Evolutionary conservation across 2,888 invertebrate species (phyloP), one percentile per base, ranked within the genome.

Genomic region (Baronia brevicornis): DNA sequence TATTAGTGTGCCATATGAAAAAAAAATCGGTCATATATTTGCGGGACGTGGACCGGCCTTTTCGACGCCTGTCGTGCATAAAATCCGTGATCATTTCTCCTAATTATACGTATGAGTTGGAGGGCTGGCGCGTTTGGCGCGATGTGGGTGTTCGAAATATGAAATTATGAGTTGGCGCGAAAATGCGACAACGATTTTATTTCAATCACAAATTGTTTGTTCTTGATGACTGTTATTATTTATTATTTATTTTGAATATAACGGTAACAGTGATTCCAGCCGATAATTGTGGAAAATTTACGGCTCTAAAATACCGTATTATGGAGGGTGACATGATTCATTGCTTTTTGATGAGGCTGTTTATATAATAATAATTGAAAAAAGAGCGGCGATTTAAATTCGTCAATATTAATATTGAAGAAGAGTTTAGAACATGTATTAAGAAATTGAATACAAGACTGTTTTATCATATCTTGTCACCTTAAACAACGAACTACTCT

Each of bases 101-200:
- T 80, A 80, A 80, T 82, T 80, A 79, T 79, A 80, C 60, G 69
- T 73, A 51, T 59, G 62, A 51, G 55, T 56, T 56, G 54, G 67
- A 59, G 64, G 69, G 68, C 67, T 64, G 65, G 61, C 61, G n/a
- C n/a, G 56, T 64, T 64, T 64, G 46, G 64, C 49, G 51, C 82
- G 62, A 62, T 73, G 82, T 84, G 82, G 82, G 82, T 82, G 82
- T 82, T 80, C 82, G 64, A 74, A 74, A 73, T 73, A 65, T 67
- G 64, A 75, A 78, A 79, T 78, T 77, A 75, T 54, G 65, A 71
- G 61, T 64, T 67, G 67, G 74, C 66, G 75, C 72, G 71, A 78
- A 79, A 67, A 67, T 67, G 74, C 63, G 75, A 77, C 71, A 75
- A 50, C 62, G 57, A 60, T 60, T 55, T 60, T 63, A 69, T 63